phyloP scores from a whole-genome alignment of 2,888 invertebrate species.

The Agapetus fuscipes region DNA sequence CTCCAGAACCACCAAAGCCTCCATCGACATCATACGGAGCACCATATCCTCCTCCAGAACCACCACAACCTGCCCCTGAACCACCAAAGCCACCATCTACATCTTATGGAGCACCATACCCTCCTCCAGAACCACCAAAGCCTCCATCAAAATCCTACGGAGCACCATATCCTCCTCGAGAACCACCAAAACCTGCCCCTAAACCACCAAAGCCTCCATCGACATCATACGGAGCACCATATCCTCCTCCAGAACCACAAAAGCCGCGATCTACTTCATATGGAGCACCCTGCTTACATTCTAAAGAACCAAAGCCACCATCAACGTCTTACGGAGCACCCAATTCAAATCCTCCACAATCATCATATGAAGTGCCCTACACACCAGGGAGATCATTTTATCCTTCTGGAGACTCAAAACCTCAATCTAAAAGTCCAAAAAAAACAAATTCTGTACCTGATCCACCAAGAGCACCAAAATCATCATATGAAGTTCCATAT shows the following conservation, averaged over 20 bases:
- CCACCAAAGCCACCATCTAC: background rate
- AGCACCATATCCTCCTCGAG: conserved; percentile 4
- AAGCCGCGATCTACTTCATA: no score
- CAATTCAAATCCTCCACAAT: background rate
- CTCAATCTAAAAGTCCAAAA: background rate
- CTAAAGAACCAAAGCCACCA: no score
- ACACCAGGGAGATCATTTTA: background rate
- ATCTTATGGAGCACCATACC: conserved; percentile 1
- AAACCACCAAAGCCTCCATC: background rate
- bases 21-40: conserved; percentile 2
- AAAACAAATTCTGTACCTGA: background rate
- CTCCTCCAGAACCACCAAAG: background rate
- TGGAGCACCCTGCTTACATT: conserved; percentile 4
- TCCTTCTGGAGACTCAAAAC: no score
- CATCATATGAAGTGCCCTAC: background rate
- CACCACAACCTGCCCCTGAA: background rate
- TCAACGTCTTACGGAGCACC: background rate
- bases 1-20: background rate
- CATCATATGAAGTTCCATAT: background rate
- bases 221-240: background rate
- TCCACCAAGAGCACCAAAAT: background rate
- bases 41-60: background rate
- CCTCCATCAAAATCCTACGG: background rate
- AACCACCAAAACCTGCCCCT: no score
- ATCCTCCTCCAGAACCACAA: background rate